Percentiles rank a stretch among this genome's conserved stretches.
phyloP scores from a whole-genome alignment of 2,888 invertebrate genomes.

The Mycalesis mineus region DNA sequence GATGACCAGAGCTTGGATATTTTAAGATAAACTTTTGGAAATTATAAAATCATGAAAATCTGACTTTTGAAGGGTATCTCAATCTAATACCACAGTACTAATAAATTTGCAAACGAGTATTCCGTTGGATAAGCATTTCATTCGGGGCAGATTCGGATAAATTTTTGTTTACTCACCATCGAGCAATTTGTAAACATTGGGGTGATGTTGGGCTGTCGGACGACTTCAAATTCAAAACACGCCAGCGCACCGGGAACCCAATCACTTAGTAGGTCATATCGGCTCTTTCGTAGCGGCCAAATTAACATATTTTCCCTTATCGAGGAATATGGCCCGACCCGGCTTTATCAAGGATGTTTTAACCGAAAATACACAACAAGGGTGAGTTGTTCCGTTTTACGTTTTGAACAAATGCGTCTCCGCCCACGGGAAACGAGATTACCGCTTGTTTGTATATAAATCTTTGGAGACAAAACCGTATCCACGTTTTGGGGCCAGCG shows the following conservation, averaged over 20 bases:
- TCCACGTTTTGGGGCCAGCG: slow-evolving; percentile 58
- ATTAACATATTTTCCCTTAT: slow-evolving; percentile 78
- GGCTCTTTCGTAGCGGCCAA: slow-evolving; percentile 58
- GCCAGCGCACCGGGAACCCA: slow-evolving; percentile 63
- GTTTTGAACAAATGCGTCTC: slow-evolving; percentile 65
- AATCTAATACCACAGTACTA: too few relatives aligned
- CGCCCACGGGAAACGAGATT: slow-evolving; percentile 71
- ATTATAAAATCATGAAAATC: too few relatives aligned
- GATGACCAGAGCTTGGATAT: too few relatives aligned
- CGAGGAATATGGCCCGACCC: slow-evolving; percentile 63
- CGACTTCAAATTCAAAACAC: slow-evolving; percentile 68
- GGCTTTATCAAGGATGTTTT: slow-evolving; percentile 67
- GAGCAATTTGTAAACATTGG: slow-evolving; percentile 72
- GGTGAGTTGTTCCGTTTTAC: slow-evolving; percentile 46
- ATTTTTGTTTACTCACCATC: slow-evolving; percentile 47
- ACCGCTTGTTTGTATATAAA: slow-evolving; percentile 69
- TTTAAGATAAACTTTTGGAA: too few relatives aligned
- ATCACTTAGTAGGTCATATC: slow-evolving; percentile 77
- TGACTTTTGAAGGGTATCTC: too few relatives aligned
- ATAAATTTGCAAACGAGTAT: too few relatives aligned
- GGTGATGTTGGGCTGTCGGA: slow-evolving; percentile 47
- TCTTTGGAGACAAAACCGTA: slow-evolving; percentile 67
- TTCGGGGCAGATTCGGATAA: slow-evolving; percentile 41
- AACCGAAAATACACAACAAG: slow-evolving; percentile 64
- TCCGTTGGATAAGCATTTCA: slow-evolving; percentile 44